Percentiles rank a stretch among this genome's conserved stretches.
These are phyloP conservation scores for Heliconius ethilla DNA, from an alignment of 2,888 invertebrate species.

Conservation along the genomic window DNA sequence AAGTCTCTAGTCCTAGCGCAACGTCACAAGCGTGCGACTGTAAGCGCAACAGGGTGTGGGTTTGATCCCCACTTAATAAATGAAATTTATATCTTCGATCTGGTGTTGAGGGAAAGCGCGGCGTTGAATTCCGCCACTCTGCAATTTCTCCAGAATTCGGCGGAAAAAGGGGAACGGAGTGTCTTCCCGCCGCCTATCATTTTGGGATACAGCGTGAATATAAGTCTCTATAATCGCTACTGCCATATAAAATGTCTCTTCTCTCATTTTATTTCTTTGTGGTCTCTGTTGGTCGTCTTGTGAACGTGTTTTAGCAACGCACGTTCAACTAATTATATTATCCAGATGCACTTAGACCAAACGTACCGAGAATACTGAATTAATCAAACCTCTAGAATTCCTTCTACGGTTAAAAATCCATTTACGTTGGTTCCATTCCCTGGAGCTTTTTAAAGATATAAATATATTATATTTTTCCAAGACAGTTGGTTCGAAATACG, in stretches of 20 bases:
- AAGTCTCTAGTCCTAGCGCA: neutral
- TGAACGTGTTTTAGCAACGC: neutral
- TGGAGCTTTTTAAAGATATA: neutral
- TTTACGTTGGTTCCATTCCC: conserved; percentile 2
- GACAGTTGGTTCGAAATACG: neutral
- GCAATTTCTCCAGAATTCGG: no score
- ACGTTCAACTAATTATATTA: conserved; percentile 22
- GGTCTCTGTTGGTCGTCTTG: neutral
- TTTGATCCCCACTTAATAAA: no score
- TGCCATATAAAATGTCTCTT: neutral
- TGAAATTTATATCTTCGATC: no score
- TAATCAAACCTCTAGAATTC: neutral
- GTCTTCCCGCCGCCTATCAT: no score
- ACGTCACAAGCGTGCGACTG: no score
- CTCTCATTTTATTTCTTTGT: neutral
- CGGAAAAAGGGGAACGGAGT: no score
- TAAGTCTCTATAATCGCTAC: neutral
- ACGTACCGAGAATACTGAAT: conserved; percentile 24
- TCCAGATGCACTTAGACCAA: conserved; percentile 17
- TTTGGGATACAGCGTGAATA: no score
- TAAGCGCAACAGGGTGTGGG: no score
- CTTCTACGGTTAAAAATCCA: conserved; percentile 8
- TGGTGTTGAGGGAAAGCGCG: no score
- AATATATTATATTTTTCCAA: neutral
- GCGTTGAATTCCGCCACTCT: no score